Conservation (phyloP, 1,140 invertebrate genomes). For the Calliphora vicina region DNA sequence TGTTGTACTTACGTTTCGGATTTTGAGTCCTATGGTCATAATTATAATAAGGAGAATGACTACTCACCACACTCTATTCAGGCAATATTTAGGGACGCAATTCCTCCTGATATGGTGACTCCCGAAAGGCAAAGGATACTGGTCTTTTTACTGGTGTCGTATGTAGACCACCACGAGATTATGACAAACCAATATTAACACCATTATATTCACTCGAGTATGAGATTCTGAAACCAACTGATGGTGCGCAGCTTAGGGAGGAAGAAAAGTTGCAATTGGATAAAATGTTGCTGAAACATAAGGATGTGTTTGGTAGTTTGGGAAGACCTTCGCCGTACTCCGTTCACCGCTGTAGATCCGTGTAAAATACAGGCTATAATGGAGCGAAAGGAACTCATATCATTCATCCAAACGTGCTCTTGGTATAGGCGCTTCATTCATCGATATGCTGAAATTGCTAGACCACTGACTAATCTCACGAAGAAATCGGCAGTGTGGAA, state of each 20-base stretch:
- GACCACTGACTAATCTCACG: neutral
- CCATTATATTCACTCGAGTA: neutral
- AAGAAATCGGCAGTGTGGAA: conserved; percentile 1
- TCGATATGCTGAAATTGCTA: neutral
- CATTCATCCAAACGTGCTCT: conserved; percentile 35
- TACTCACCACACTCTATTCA: neutral
- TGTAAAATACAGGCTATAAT: conserved; percentile 39
- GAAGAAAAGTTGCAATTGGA: neutral
- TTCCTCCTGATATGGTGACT: neutral
- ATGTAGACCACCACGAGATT: neutral
- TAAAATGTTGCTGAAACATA: neutral
- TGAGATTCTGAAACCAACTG: neutral
- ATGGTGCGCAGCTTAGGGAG: neutral
- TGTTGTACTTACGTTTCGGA: neutral
- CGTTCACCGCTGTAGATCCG: conserved; percentile 36
- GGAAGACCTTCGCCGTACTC: neutral
- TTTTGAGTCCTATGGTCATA: neutral
- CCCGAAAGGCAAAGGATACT: neutral
- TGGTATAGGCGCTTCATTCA: conserved; percentile 44
- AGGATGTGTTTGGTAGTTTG: neutral
- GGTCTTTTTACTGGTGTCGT: neutral
- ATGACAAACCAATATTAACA: neutral
- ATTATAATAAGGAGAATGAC: neutral
- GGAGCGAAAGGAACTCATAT: conserved; percentile 22
- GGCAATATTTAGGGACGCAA: neutral